Percentiles rank a stretch among this genome's conserved stretches.
Evolutionary conservation across 2,888 invertebrate genomes (phyloP).

Genomic region (Drosophila pseudotakahashii): DNA sequence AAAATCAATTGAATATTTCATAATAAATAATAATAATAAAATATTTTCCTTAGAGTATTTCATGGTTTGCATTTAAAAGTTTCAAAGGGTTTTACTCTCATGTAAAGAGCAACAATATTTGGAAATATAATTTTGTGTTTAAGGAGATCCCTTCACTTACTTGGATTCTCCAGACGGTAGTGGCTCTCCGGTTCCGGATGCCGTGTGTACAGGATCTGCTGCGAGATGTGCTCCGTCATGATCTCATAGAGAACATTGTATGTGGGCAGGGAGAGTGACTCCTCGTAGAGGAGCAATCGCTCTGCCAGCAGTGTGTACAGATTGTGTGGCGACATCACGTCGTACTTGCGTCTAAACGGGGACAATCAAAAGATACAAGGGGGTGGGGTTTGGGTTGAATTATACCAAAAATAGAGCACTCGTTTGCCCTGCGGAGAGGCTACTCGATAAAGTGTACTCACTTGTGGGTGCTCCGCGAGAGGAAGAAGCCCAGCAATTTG

Average conservation of each 20-base stretch:
- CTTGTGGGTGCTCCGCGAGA: constrained; percentile 99
- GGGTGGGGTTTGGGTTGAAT: not conserved
- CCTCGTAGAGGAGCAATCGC: constrained; percentile 94
- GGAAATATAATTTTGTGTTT: too few species aligned
- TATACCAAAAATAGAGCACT: too few species aligned
- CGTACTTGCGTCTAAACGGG: constrained; percentile 95
- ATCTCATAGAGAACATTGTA: constrained; percentile 99
- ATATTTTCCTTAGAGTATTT: too few species aligned
- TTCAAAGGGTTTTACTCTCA: too few species aligned
- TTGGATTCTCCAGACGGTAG: constrained; percentile 97
- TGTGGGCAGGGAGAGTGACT: constrained; percentile 95
- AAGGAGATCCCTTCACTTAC: constrained; percentile 86
- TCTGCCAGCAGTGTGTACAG: constrained; percentile 98
- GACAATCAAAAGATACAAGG: not conserved
- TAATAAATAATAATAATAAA: too few species aligned
- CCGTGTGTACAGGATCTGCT: constrained; percentile 96
- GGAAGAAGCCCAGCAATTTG: constrained; percentile 98
- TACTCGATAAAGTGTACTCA: constrained; percentile 84
- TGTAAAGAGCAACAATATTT: too few species aligned
- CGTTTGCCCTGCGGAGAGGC: too few species aligned
- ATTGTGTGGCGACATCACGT: constrained; percentile 99
- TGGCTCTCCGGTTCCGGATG: constrained; percentile 98
- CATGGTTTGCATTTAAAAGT: too few species aligned
- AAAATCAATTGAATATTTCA: too few species aligned
- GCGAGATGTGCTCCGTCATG: constrained; percentile 98